Evolutionary conservation across 2,113 vertebrate species (phyloP).

Genomic region (Bathybates hornii): DNA sequence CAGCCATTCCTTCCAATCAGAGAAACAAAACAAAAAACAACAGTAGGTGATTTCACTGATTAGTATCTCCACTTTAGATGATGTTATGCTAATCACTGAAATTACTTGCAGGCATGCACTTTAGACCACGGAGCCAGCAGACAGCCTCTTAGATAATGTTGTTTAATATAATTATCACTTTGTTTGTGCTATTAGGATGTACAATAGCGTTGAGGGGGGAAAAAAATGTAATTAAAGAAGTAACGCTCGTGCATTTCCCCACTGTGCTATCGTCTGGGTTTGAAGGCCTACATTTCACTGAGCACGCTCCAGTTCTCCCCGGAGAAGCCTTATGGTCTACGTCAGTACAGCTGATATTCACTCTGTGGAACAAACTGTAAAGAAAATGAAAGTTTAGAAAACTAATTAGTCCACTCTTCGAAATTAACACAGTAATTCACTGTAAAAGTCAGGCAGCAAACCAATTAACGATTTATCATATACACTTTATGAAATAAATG

Average conservation of each 20-base stretch:
- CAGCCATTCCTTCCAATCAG: neutral
- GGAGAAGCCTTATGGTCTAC: neutral
- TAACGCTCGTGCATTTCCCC: neutral
- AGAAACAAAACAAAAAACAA: constrained; percentile 12
- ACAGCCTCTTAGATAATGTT: neutral
- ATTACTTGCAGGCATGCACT: neutral
- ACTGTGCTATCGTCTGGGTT: neutral
- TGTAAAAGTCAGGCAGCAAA: neutral
- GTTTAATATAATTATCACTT: constrained; percentile 2
- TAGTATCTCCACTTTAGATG: constrained; percentile 2
- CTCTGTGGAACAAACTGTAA: neutral
- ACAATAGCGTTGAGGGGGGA: rapidly evolving
- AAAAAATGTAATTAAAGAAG: neutral
- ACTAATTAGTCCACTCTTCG: neutral
- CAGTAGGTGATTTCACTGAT: constrained; percentile 25
- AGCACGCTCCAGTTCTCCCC: neutral
- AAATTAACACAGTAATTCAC: neutral
- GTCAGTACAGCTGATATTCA: neutral
- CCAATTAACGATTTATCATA: neutral
- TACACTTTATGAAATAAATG: neutral
- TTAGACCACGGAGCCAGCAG: neutral
- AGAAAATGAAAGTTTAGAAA: neutral
- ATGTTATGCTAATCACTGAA: constrained; percentile 24
- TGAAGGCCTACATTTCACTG: neutral
- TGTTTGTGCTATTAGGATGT: neutral